phyloP scores from a whole-genome alignment of 2,797 vertebrate genomes.

The Cacajao melanocephalus region DNA sequence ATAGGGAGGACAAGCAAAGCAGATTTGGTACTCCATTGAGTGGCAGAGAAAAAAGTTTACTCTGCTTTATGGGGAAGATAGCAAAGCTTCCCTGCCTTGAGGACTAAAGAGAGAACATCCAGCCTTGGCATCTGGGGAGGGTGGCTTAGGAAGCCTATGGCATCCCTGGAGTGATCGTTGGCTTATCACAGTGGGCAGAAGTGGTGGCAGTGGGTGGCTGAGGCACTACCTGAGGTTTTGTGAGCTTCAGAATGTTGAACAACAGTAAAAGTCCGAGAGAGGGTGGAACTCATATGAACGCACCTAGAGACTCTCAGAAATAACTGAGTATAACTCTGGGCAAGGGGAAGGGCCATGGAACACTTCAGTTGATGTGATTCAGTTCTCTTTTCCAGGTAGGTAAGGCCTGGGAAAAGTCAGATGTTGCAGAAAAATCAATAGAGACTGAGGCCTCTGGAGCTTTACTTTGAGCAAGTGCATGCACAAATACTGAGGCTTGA shows the following conservation, averaged over 20 bases:
- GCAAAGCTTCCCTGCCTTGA: not conserved
- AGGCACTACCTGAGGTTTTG: not conserved
- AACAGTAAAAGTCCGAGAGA: not conserved
- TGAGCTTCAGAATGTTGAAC: not conserved
- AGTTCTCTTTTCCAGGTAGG: not conserved
- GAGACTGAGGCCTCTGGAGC: not conserved
- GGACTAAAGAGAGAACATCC: not conserved
- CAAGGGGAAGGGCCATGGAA: not conserved
- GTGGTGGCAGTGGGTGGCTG: too few species aligned
- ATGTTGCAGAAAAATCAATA: not conserved
- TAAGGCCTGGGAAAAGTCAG: not conserved
- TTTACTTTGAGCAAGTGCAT: not conserved
- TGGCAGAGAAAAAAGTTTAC: not conserved
- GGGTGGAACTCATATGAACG: not conserved
- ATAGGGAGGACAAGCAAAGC: not conserved
- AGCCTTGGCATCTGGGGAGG: not conserved
- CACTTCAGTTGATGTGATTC: not conserved
- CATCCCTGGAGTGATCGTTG: rapidly evolving
- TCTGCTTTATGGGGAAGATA: not conserved
- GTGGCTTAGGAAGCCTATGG: not conserved
- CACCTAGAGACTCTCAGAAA: not conserved
- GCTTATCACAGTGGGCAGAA: not conserved
- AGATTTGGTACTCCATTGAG: not conserved
- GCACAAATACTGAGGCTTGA: not conserved
- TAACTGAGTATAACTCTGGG: not conserved